A percentile compares a stretch with the other conserved stretches of the same genome.
phyloP scores from a whole-genome alignment of 2,113 vertebrate genomes.

The Channa argus region DNA sequence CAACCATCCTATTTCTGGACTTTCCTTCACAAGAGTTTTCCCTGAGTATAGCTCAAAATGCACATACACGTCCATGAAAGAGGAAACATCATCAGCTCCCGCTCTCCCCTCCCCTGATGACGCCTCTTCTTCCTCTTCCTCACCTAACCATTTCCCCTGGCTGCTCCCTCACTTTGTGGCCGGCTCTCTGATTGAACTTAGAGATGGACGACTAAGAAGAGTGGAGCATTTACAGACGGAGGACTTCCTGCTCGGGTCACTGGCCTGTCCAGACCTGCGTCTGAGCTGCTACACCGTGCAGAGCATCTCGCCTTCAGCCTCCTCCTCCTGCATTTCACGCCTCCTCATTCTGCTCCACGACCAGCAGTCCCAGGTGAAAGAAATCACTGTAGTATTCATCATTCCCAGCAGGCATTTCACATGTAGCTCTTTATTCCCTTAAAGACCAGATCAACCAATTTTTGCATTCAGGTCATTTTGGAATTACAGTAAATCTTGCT shows the following conservation, averaged over 20 bases:
- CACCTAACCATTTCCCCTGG: slow-evolving; percentile 58
- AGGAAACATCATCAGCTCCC: slow-evolving; percentile 3
- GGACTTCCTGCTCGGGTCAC: slow-evolving; percentile 81
- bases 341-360: slow-evolving; percentile 81
- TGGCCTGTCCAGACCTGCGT: slow-evolving; percentile 78
- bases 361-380: slow-evolving; percentile 78
- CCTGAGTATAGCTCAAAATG: slow-evolving; percentile 8
- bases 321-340: slow-evolving; percentile 67
- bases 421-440: not conserved
- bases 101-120: not conserved
- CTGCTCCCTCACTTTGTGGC: slow-evolving; percentile 80
- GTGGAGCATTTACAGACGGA: slow-evolving; percentile 84
- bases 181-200: slow-evolving; percentile 84
- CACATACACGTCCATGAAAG: slow-evolving; percentile 17
- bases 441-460: not conserved
- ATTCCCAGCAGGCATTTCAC: not conserved
- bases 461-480: not conserved
- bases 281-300: slow-evolving; percentile 82
- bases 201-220: slow-evolving; percentile 75
- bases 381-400: not conserved
- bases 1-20: slow-evolving; percentile 22
- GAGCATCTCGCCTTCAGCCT: slow-evolving; percentile 68
- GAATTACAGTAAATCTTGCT: not conserved
- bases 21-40: slow-evolving; percentile 21
- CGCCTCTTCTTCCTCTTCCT: slow-evolving; percentile 24